Base-by-base conservation (phyloP, 2,888 invertebrate species). In the Pachliopta kotzebuea region DNA sequence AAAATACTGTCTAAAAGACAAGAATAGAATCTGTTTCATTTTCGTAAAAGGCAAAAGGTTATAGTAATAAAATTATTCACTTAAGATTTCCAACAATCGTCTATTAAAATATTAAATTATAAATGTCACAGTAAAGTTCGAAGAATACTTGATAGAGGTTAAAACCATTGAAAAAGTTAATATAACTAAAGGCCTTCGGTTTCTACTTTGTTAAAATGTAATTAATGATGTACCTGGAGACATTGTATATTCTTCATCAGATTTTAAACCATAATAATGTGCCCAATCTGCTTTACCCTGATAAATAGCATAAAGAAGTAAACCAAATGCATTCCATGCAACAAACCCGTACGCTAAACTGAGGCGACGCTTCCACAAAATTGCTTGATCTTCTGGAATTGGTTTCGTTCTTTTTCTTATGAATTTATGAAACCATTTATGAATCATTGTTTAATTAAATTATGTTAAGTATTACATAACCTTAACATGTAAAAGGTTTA, bases 271-370 rank as follows among this genome's bases (percentile, higher is more conserved):
- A 75, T 94, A 92, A 71, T 93, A 93, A 72, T 93, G 88, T 0
- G 95, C 94, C 95, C 95, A 95, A 78, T 95, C 94, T 7, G 81
- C 88, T 75, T 94, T 94, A 3, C 95, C 95, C 69, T 87, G 76
- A 69, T 88, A 94, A 17, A 90, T 77, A 81, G 88, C 92, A 72
- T 94, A 95, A 23, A 90, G 70, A 4, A 95, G 93, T 21, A 94
- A 73, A 14, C 95, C 95, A 76, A 95, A 94, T 0, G 94, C 94
- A 81, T 96, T 94, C 95, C 95, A 96, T 18, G 94, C 94, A 11
- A 94, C n/a, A 54, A 96, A 63, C 45, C 93, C 93, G 75, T 96
- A 96, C 0, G 81, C 86, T 66, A 95, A 68, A 68, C 95, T 93
- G 0, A 96, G 80, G 24, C 94, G 90, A 8, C 88, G 84, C 78